Evolutionary conservation across 2,888 invertebrate genomes (phyloP), one percentile per base, ranked within the genome.

Genomic region (Diachrysia chrysitis): DNA sequence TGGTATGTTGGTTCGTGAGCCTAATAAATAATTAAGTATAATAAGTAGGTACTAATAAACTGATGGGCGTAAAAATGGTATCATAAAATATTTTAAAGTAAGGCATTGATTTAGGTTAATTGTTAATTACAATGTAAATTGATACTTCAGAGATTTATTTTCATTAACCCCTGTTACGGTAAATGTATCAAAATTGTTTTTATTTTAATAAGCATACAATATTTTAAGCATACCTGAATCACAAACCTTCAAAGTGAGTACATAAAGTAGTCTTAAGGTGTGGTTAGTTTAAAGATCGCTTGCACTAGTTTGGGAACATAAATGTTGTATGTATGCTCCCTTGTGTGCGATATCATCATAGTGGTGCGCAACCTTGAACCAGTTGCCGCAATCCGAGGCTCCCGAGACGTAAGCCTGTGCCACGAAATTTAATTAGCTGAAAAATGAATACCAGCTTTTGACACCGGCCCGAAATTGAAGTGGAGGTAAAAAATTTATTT

Each of bases 371-470:
- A 71, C 78, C 71, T 81, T 68, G 82, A 74, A 71, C 79, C 79
- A 75, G 79, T 82, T 79, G 56, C 35, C 17, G 62, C 60, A 75
- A 63, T 35, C 25, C 53, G 14, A 65, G 51, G 53, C 76, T 61
- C 65, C 17, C 4, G 76, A 75, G 76, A 63, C 70, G 61, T 42
- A 42, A 75, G 70, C 51, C 46, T 54, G 56, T 70, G 60, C 79
- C 65, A 66, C 79, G 60, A 65, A 69, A 75, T 79, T 76, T 76
- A 76, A 76, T 79, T 79, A 76, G 65, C 58, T 75, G 71, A 76
- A 76, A 76, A 76, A 76, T 79, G 65, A 75, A 76, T 76, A 75
- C 76, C 76, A 63, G 70, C 64, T 79, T 74, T 75, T 79, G 74
- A 79, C 75, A 75, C 76, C 64, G 76, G 42, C 51, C 69, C 53